These are phyloP conservation scores for Steinernema hermaphroditum DNA, from an alignment of 2,888 invertebrate genomes.

Conservation along the genomic window DNA sequence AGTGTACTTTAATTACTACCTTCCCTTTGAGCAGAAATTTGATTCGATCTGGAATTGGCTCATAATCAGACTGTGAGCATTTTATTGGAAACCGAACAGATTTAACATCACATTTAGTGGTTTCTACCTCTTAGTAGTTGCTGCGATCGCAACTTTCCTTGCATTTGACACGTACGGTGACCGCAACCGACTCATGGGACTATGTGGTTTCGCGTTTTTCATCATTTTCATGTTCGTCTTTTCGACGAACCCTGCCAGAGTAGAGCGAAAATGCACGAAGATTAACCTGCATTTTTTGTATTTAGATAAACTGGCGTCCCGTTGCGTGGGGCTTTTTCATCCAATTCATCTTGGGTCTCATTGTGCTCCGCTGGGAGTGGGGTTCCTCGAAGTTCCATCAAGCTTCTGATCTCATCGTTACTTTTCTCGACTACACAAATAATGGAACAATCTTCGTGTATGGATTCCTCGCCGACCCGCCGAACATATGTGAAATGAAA, in stretches of 20 bases:
- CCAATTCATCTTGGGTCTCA: slow-evolving; percentile 82
- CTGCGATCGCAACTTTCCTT: slow-evolving; percentile 40
- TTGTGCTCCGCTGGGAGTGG: slow-evolving; percentile 81
- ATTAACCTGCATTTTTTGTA: background rate
- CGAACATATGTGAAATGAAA: slow-evolving; percentile 60
- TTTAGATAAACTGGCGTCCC: slow-evolving; percentile 74
- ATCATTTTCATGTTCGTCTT: slow-evolving; percentile 55
- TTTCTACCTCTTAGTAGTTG: slow-evolving; percentile 39
- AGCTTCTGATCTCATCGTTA: slow-evolving; percentile 72
- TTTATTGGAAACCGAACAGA: background rate
- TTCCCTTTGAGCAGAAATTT: slow-evolving; percentile 9
- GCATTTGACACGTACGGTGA: slow-evolving; percentile 50
- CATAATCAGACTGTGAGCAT: slow-evolving; percentile 36
- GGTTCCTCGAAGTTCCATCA: slow-evolving; percentile 71
- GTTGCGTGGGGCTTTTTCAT: slow-evolving; percentile 80
- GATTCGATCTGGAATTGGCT: slow-evolving; percentile 32
- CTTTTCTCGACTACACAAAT: slow-evolving; percentile 79
- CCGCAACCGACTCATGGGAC: slow-evolving; percentile 52
- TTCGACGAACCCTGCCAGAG: slow-evolving; percentile 52
- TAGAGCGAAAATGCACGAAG: slow-evolving; percentile 35
- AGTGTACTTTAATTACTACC: background rate
- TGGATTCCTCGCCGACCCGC: slow-evolving; percentile 68
- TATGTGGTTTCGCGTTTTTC: slow-evolving; percentile 59
- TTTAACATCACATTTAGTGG: slow-evolving; percentile 30
- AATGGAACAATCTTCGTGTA: slow-evolving; percentile 84